These are phyloP conservation scores for Botrylloides violaceus DNA, from an alignment of 23 tunicate genomes.

Conservation along the genomic window DNA sequence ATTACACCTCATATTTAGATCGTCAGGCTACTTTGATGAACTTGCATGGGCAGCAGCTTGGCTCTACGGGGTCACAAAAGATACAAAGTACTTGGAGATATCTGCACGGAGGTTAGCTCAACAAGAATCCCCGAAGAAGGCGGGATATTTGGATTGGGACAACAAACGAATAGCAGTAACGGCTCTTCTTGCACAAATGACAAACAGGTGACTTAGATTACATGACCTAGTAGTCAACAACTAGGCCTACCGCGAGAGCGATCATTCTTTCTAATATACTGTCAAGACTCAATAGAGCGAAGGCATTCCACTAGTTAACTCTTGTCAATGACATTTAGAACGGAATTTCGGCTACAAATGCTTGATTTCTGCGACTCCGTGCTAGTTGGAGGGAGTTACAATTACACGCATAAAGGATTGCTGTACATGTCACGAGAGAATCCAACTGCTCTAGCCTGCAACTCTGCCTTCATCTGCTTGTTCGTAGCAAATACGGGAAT, in stretches of 20 bases:
- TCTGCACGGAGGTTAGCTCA: slow-evolving; percentile 34
- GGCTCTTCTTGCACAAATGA: slow-evolving; percentile 66
- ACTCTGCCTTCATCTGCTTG: slow-evolving; percentile 64
- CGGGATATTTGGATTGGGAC: slow-evolving; percentile 65
- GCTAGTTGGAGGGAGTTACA: slow-evolving; percentile 58
- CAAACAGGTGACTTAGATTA: slow-evolving; percentile 47
- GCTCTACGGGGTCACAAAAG: slow-evolving; percentile 69
- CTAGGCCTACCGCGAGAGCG: too few species aligned
- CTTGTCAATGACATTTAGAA: slow-evolving; percentile 8
- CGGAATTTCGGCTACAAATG: slow-evolving; percentile 25
- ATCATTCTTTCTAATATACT: too few species aligned
- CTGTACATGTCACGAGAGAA: slow-evolving; percentile 52
- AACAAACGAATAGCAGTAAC: slow-evolving; percentile 78
- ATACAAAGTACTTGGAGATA: slow-evolving; percentile 26
- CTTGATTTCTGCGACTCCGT: slow-evolving; percentile 47
- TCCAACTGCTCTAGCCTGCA: slow-evolving; percentile 55
- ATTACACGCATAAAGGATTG: slow-evolving; percentile 83
- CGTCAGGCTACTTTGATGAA: slow-evolving; percentile 72
- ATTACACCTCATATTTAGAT: background rate
- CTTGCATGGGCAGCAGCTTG: slow-evolving; percentile 93
- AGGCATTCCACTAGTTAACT: background rate
- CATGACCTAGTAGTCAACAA: background rate
- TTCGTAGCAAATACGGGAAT: slow-evolving; percentile 69
- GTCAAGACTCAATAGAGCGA: too few species aligned
- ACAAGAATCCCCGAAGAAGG: slow-evolving; percentile 11